phyloP scores from a whole-genome alignment of 2,113 vertebrate genomes.

The Echinops telfairi region DNA sequence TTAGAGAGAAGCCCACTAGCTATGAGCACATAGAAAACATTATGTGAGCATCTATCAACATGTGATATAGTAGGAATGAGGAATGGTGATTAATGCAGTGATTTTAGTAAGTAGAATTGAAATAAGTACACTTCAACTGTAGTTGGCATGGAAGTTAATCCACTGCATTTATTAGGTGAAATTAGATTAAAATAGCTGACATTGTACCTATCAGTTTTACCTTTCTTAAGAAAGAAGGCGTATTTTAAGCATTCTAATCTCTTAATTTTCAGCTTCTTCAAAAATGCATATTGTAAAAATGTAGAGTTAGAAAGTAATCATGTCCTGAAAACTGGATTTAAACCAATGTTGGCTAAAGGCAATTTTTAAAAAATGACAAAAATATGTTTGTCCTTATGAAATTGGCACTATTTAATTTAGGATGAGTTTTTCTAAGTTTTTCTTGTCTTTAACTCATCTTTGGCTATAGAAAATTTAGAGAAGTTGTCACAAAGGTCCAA shows the following conservation, averaged over 20 bases:
- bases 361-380: not conserved
- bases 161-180: not conserved
- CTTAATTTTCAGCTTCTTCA: not conserved
- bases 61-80: not conserved
- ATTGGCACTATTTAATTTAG: not conserved
- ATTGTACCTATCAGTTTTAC: conserved; percentile 1
- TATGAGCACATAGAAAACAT: not conserved
- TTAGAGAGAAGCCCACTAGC: not conserved
- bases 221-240: not conserved
- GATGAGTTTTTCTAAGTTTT: conserved; percentile 1
- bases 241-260: conserved; percentile 42
- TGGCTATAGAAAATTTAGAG: not conserved
- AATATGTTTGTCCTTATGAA: not conserved
- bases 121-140: not conserved
- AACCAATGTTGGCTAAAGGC: not conserved
- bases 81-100: not conserved
- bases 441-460: conserved; percentile 2
- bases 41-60: not conserved
- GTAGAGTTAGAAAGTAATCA: not conserved
- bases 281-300: not conserved
- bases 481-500: not conserved
- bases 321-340: not conserved
- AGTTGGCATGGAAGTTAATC: not conserved
- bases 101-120: conserved; percentile 16
- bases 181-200: not conserved